Base-by-base conservation (phyloP, 2,797 vertebrate genomes). In the Holocentrus rufus region DNA sequence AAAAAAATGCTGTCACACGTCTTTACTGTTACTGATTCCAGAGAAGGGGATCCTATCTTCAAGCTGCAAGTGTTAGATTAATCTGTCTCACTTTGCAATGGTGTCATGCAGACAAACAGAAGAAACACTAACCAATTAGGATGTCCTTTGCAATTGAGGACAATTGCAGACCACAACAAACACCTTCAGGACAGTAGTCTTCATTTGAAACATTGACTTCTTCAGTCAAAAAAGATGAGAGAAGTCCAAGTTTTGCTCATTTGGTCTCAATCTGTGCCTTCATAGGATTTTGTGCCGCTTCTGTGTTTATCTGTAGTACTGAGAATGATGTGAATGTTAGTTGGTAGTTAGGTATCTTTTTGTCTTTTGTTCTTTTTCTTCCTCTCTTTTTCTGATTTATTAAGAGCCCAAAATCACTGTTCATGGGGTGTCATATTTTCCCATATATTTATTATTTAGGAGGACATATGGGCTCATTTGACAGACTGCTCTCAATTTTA, bases 1-100 rank as follows among this genome's bases (percentile, higher is more conserved):
- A 90, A 90, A 87, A 93, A 92, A 94, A 92, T 85, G 84, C 88
- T 58, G 27, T 69, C 87, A 94, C 93, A 94, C 95, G 93, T 94
- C 94, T 95, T 62, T 31, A 34, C 62, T 92, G 90, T 74, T 83
- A 88, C 92, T 93, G 92, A 93, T 91, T 92, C 92, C 92, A 93
- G 92, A 93, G 90, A 91, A 92, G 91, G 91, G 68, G 18, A 30
- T 69, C 52, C 2, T 23, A 3, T 60, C 88, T 87, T 76, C 47
- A 84, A 91, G 92, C 93, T 91, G 89, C 30, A 92, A 93, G 63
- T 89, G 88, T 91, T 82, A 90, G 8, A 60, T 36, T 47, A 49
- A 63, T 58, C 55, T 27, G n/a, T 50, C 54, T 71, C 34, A 89
- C 93, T 92, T 85, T 80, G 87, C 91, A 87, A 77, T 92, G 85